Evolutionary conservation across 2,113 vertebrate genomes (phyloP), one percentile per base, ranked within the genome.

Genomic region (Hippoglossus stenolepis): DNA sequence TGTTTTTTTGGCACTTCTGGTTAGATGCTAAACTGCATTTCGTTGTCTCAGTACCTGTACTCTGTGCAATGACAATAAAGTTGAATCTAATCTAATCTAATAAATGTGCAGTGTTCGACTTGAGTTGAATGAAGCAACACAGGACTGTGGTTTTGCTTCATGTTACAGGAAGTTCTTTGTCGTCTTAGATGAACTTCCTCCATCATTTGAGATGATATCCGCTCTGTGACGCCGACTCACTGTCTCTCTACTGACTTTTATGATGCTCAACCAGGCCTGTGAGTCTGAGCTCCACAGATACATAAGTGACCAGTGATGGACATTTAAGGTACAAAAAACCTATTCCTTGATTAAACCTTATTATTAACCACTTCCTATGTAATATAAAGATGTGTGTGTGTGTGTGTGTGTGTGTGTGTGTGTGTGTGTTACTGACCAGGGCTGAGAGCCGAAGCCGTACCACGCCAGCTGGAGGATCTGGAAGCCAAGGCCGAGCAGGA

Each of bases 391-490:
- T 23, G 23, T 23, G 23, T 23, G 23, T 23, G 23, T 23, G 23
- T 23, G 23, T 23, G 23, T 23, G 23, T 23, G 23, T 23, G 23
- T 21, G 49, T 51, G 49, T 20, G 53, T 10, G 14, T n/a, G 4
- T 20, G 5, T 10, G 26, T 3, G n/a, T 17, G 26, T 45, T 49
- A 93, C 96, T 96, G 76, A 97, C 96, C 96, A 98, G 73, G 95
- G 96, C 91, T 97, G 96, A 0, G 96, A 97, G 40, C 96, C 97
- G 1, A 98, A 98, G 87, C 96, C 96, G 0, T 97, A 97, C 96
- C 96, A 97, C 79, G 96, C 96, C 57, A 98, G 94, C 93, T 98
- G 96, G 60, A 98, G 93, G 88, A 98, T 97, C 93, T 97, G 96
- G 90, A 98, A 97, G 78, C 96, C 96, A 0, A 97, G 90, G 38